These are phyloP conservation scores for Helarctos malayanus DNA, from an alignment of 2,797 vertebrate species.

Conservation along the genomic window DNA sequence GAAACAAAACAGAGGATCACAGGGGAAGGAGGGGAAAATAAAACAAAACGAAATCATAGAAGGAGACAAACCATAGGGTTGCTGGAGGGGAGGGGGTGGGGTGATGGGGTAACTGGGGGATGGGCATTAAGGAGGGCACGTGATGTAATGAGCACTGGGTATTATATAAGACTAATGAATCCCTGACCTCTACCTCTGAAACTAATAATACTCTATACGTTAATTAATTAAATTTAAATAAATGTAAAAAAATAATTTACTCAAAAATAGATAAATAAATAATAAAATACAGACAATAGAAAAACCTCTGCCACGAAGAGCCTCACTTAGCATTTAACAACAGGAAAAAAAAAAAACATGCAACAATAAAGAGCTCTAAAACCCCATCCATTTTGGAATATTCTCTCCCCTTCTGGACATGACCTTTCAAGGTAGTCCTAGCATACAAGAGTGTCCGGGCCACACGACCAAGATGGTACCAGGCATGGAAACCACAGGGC, in stretches of 20 bases:
- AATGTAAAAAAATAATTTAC: not conserved
- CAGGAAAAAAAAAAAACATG: not conserved
- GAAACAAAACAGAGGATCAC: no score
- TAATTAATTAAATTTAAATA: not conserved
- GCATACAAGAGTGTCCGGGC: not conserved
- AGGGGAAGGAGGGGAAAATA: no score
- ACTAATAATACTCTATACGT: not conserved
- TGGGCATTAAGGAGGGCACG: no score
- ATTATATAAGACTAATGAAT: not conserved
- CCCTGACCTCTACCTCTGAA: not conserved
- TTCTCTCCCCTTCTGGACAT: not conserved
- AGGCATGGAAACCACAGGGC: accelerated
- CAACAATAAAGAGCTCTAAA: not conserved
- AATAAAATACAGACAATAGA: not conserved
- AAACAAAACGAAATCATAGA: no score
- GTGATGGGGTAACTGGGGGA: no score
- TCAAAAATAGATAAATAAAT: not conserved
- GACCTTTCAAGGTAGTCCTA: not conserved
- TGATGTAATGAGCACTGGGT: no score
- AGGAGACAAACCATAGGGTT: no score
- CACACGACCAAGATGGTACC: accelerated
- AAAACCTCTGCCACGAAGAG: not conserved
- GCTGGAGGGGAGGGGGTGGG: no score
- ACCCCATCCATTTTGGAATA: not conserved
- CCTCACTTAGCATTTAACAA: not conserved